These are phyloP conservation scores for Coccyzus lansbergi DNA, from an alignment of 2,797 vertebrate species.

Conservation along the genomic window DNA sequence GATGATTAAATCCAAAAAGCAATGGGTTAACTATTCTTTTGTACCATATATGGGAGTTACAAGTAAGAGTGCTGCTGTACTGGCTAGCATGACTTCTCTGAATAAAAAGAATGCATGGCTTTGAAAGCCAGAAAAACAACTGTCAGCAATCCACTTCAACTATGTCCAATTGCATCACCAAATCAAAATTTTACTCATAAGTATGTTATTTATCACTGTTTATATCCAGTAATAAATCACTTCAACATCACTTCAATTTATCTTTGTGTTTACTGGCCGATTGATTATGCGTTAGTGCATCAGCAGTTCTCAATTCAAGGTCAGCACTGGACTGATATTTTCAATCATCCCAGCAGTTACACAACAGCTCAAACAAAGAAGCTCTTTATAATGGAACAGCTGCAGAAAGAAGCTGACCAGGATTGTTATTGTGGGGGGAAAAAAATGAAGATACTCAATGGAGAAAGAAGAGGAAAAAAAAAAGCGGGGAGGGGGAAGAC, in stretches of 20 bases:
- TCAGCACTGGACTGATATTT: background rate
- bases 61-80: constrained; percentile 20
- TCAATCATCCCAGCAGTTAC: constrained; percentile 20
- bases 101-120: constrained; percentile 4
- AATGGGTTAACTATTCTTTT: background rate
- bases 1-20: background rate
- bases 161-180: background rate
- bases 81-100: background rate
- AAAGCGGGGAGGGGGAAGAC: too few relatives aligned
- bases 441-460: constrained; percentile 17
- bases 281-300: background rate
- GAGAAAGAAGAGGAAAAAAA: background rate
- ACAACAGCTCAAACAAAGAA: constrained; percentile 40
- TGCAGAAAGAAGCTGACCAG: constrained; percentile 51
- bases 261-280: constrained; percentile 18
- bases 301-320: background rate
- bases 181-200: constrained; percentile 1
- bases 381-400: constrained; percentile 34
- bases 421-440: background rate
- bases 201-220: constrained; percentile 9
- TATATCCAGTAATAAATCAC: constrained; percentile 7
- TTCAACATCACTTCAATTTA: background rate
- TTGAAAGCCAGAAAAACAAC: background rate
- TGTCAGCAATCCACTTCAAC: background rate
- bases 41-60: background rate